Evolutionary conservation across 1,140 invertebrate species (phyloP).

Genomic region (Littorina saxatilis): DNA sequence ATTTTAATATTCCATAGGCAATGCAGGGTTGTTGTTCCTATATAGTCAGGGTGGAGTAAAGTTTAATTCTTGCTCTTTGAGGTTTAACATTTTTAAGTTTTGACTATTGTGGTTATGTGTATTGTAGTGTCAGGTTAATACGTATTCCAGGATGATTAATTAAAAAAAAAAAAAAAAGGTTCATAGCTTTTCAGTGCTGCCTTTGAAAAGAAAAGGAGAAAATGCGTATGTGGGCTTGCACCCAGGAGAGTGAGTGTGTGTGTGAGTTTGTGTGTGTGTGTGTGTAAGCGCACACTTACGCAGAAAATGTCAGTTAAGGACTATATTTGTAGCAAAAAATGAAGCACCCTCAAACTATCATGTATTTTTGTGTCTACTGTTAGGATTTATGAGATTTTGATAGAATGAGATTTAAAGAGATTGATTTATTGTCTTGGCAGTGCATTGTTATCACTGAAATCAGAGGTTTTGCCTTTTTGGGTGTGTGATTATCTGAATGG

Average conservation of each 20-base stretch:
- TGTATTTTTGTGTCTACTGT: background rate
- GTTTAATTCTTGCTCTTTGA: too few relatives aligned
- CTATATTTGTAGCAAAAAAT: background rate
- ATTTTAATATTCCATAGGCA: too few relatives aligned
- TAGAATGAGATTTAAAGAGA: background rate
- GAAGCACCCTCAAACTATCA: background rate
- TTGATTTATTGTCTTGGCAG: background rate
- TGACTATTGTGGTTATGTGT: too few relatives aligned
- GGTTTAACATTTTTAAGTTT: too few relatives aligned
- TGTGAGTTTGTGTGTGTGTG: slow-evolving; percentile 7
- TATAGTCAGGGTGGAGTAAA: too few relatives aligned
- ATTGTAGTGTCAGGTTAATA: too few relatives aligned
- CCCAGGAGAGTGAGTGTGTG: background rate
- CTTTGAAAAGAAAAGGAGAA: background rate
- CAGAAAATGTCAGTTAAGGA: background rate
- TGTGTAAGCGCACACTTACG: background rate
- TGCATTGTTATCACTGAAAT: background rate
- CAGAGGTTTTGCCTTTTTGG: background rate
- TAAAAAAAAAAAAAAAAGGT: too few relatives aligned
- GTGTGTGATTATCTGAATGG: too few relatives aligned
- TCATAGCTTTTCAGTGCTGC: background rate
- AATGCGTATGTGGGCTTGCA: background rate
- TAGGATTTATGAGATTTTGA: background rate
- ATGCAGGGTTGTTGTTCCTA: too few relatives aligned
- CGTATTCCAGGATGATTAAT: too few relatives aligned